Conservation (phyloP, 2,888 invertebrate genomes). For the Marasmarcha lunaedactyla region DNA sequence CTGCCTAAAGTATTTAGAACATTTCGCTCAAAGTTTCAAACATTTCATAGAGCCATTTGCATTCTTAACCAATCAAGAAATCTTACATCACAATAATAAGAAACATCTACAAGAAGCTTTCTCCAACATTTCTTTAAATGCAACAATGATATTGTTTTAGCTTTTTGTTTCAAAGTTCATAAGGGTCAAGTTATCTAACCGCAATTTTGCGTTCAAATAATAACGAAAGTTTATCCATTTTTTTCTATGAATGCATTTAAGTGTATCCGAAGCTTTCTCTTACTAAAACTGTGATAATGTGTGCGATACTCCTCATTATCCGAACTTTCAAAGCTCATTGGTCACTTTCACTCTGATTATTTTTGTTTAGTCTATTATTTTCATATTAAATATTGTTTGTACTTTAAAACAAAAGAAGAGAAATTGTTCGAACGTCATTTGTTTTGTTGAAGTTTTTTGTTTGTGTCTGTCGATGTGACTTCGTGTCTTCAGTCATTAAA, state of each 20-base stretch:
- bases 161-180: background rate
- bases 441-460: too few species aligned
- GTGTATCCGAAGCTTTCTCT: slow-evolving; percentile 44
- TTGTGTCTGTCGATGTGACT: too few species aligned
- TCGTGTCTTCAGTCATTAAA: too few species aligned
- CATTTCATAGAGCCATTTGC: too few species aligned
- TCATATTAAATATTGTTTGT: slow-evolving; percentile 23
- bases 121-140: too few species aligned
- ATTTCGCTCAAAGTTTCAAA: too few species aligned
- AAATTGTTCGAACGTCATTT: slow-evolving; percentile 7
- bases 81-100: too few species aligned
- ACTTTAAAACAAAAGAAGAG: slow-evolving; percentile 7
- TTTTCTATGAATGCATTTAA: slow-evolving; percentile 24
- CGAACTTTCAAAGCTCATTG: slow-evolving; percentile 39
- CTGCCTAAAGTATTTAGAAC: too few species aligned
- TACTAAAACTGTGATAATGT: slow-evolving; percentile 50
- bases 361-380: slow-evolving; percentile 45
- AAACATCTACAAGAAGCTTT: too few species aligned
- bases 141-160: background rate
- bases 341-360: slow-evolving; percentile 49
- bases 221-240: background rate
- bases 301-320: slow-evolving; percentile 53
- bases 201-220: slow-evolving; percentile 10
- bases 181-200: slow-evolving; percentile 2
- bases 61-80: too few species aligned